Conservation (phyloP, 2,797 vertebrate species). For the Tokudaia tokunoshimensis region DNA sequence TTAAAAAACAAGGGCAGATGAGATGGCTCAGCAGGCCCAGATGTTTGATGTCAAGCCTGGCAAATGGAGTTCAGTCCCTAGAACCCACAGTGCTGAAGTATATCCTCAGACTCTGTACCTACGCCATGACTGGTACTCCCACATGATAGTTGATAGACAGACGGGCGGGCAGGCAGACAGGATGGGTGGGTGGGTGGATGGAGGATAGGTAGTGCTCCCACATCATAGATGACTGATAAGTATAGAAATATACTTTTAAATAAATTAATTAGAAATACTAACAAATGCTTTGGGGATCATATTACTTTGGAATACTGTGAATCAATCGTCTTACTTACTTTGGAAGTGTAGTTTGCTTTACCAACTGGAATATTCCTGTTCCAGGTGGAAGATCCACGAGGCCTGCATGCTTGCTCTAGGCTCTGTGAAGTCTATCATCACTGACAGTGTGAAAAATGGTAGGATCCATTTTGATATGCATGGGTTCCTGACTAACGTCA, state of each 20-base stretch:
- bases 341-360: not conserved
- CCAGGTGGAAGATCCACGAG: constrained; percentile 99
- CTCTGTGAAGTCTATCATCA: constrained; percentile 97
- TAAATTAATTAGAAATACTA: not conserved
- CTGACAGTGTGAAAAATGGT: constrained; percentile 97
- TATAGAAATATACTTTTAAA: not conserved
- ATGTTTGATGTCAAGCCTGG: not conserved
- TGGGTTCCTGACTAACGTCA: constrained; percentile 96
- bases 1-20: not conserved
- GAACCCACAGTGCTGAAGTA: not conserved
- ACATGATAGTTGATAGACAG: not conserved
- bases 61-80: not conserved
- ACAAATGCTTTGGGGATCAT: not conserved
- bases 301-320: not conserved
- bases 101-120: not conserved
- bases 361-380: not conserved
- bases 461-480: constrained; percentile 99
- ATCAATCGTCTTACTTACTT: not conserved
- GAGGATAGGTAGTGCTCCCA: too few species aligned
- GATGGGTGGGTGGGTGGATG: not conserved
- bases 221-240: too few species aligned
- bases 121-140: not conserved
- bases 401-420: constrained; percentile 98
- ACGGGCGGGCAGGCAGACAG: too few species aligned
- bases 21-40: not conserved